phyloP scores from a whole-genome alignment of 2,888 invertebrate species.

The Electrophaes corylata region DNA sequence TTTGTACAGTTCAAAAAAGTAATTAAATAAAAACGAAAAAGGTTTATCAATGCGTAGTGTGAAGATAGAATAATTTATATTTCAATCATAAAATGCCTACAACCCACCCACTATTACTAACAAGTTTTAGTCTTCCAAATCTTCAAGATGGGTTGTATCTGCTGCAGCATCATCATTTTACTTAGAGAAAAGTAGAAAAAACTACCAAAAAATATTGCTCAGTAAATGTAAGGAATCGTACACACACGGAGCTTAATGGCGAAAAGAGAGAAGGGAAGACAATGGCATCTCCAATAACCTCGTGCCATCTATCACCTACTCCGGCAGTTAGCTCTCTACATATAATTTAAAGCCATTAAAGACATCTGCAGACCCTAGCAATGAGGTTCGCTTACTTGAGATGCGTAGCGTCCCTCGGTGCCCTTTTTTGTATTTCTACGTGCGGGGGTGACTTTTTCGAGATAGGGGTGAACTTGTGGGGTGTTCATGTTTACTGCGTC shows the following conservation, averaged over 20 bases:
- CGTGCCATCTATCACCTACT: constrained; percentile 73
- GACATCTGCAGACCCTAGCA: constrained; percentile 82
- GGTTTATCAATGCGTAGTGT: no score
- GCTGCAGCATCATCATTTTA: no score
- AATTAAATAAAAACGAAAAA: no score
- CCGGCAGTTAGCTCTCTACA: constrained; percentile 79
- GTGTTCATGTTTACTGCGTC: constrained; percentile 77
- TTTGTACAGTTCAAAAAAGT: no score
- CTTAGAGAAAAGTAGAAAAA: not conserved
- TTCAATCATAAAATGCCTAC: no score
- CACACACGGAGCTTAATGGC: constrained; percentile 12
- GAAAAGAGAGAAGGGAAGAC: constrained; percentile 24
- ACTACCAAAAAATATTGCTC: not conserved
- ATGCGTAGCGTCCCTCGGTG: constrained; percentile 80
- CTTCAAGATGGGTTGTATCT: no score
- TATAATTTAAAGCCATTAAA: constrained; percentile 84
- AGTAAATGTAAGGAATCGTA: not conserved
- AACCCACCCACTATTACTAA: no score
- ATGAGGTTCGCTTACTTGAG: constrained; percentile 80
- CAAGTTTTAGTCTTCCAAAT: no score
- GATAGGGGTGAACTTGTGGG: constrained; percentile 81
- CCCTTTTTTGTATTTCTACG: constrained; percentile 81
- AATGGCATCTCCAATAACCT: constrained; percentile 41
- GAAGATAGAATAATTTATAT: no score
- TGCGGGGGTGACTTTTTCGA: constrained; percentile 83